phyloP scores from a whole-genome alignment of 2,797 vertebrate species.

The Lemur catta region DNA sequence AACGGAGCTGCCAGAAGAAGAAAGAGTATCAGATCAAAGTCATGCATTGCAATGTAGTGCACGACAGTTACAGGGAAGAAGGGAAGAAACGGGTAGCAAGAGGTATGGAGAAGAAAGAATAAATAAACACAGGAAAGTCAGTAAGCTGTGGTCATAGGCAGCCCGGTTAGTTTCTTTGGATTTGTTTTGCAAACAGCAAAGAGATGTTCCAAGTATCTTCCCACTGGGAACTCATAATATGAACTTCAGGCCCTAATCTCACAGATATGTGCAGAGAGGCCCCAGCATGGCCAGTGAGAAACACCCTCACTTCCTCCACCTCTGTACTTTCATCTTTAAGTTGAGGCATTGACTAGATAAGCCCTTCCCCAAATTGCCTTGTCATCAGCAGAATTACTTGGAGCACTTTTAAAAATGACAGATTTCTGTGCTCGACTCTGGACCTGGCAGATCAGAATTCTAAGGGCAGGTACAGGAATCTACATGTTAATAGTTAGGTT shows the following conservation, averaged over 20 bases:
- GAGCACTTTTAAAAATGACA: neutral
- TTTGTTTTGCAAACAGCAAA: neutral
- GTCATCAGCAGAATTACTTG: neutral
- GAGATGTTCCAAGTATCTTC: neutral
- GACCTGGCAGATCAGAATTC: neutral
- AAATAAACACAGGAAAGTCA: neutral
- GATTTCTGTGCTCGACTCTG: neutral
- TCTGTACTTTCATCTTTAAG: neutral
- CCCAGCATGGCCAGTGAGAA: neutral
- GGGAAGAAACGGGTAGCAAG: neutral
- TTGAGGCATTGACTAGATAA: neutral
- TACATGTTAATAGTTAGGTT: neutral
- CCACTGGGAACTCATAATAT: too few relatives aligned
- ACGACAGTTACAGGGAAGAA: too few relatives aligned
- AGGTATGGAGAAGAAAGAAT: neutral
- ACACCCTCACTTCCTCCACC: fast-evolving
- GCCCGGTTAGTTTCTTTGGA: too few relatives aligned
- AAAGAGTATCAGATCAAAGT: neutral
- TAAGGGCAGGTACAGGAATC: neutral
- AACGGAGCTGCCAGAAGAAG: neutral
- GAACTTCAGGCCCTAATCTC: neutral
- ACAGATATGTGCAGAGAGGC: neutral
- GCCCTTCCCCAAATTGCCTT: neutral
- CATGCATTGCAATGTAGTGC: fast-evolving
- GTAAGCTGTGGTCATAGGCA: fast-evolving